Evolutionary conservation across 1,140 invertebrate genomes (phyloP), one percentile per base, ranked within the genome.

Genomic region (Cyrtorhinus lividipennis): DNA sequence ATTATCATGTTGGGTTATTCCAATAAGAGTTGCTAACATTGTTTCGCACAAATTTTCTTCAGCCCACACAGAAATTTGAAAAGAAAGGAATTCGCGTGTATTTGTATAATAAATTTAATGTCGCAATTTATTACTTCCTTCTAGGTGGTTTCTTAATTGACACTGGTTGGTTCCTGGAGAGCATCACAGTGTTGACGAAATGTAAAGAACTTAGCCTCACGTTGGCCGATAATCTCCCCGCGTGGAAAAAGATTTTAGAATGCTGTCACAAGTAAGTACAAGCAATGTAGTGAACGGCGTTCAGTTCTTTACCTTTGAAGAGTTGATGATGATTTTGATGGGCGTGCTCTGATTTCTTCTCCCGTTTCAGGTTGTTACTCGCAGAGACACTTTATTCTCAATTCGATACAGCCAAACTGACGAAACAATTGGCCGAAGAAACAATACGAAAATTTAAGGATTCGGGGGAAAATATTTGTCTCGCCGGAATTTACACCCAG

Each of bases 151-250:
- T 94, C 76, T 78, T 92, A 0, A 86, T 83, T 69, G 90, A 93
- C 69, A 85, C 85, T n/a, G 88, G 88, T 0, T 91, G 87, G 85
- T 88, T 86, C 74, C 71, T 72, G 25, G 82, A 87, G 69, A 86
- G 86, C 69, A 81, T 86, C 69, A 73, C 79, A 24, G 81, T 92
- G 56, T 75, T 91, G 65, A 72, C 78, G 62, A 73, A 77, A 10
- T 88, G 83, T 70, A 78, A 77, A 67, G 71, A 79, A 65, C 69
- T 86, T 18, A 87, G 82, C 71, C 72, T 76, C 56, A 70, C 68
- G 60, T 73, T 75, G 64, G 75, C 76, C 46, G 75, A 76, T 65
- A 78, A 73, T 44, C 73, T 73, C 13, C 64, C 70, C 56, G 71
- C 68, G 63, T 76, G 74, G 72, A 73, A 73, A 62, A 74, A 71